Conservation (phyloP, 2,797 vertebrate genomes). For the Eulemur rubriventer region DNA sequence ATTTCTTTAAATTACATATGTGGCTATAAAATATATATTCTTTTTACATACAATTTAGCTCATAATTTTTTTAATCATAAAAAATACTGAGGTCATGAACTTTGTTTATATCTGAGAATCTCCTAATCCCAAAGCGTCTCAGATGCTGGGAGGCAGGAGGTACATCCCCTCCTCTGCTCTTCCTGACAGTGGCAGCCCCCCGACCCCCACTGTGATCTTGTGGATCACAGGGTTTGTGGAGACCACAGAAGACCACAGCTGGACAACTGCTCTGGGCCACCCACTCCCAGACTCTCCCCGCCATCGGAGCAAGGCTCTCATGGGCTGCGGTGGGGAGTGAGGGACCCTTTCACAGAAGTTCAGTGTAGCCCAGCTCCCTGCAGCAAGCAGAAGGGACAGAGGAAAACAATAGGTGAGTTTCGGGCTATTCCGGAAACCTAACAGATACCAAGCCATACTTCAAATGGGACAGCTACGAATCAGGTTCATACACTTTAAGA, state of each 20-base stretch:
- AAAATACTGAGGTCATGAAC: neutral
- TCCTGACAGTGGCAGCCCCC: neutral
- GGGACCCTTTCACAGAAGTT: neutral
- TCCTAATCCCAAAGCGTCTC: neutral
- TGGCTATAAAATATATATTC: neutral
- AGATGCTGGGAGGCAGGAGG: neutral
- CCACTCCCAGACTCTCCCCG: neutral
- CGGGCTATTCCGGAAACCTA: neutral
- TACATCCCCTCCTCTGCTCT: too few relatives aligned
- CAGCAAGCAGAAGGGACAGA: neutral
- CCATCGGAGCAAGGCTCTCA: neutral
- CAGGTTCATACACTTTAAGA: neutral
- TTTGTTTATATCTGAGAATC: neutral
- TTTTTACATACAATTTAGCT: neutral
- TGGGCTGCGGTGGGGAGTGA: rapidly evolving
- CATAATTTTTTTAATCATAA: neutral
- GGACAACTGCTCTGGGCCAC: neutral
- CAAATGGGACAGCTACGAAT: neutral
- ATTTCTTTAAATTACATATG: neutral
- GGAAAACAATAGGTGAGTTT: neutral
- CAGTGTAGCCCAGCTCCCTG: neutral
- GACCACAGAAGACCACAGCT: neutral
- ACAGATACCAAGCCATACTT: neutral
- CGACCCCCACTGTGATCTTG: rapidly evolving
- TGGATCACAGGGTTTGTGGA: neutral